Base-by-base conservation (phyloP, 1,140 invertebrate genomes). In the Mycetomoellerius zeteki region DNA sequence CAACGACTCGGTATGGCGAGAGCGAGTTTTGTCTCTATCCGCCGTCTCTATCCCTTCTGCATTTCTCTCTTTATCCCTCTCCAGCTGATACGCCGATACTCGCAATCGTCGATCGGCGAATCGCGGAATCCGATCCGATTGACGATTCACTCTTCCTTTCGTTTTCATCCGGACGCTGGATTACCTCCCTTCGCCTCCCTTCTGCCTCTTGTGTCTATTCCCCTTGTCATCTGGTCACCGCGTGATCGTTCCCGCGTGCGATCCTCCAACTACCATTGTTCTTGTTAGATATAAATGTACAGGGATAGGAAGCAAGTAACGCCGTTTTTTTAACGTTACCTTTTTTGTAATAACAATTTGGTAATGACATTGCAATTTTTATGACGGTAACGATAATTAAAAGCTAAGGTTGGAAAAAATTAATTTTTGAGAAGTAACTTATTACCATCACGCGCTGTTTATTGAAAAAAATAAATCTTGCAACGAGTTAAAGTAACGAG, bases 61-160 rank as follows among this genome's bases (percentile, higher is more conserved):
- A 7, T 27, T 16, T 8, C 37, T 16, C 3, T 27, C 43, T 62
- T 16, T 10, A 16, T 67, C 60, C 37, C 62, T 69, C 47, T 52
- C 56, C 7, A 62, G 37, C 16, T 62, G 75, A 77, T 80, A 30
- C 77, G 47, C n/a, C 77, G 77, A 67, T 80, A 30, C 43, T 78
- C 43, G 78, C 78, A 56, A 72, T 72, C 52, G 67, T 6, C 67
- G 52, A 81, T 71, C 52, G 80, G 33, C 78, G 14, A 82, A 50
- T 82, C 80, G 80, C 37, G 67, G 80, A 82, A 82, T 82, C 80
- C 80, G 67, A 82, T 73, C 33, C 67, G 78, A 72, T 30, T 69
- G 80, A 16, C 80, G 69, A 30, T 75, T 84, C 80, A 75, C 80
- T 84, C 69, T 84, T 84, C 54, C 69, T 84, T 84, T 84, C 80